Conservation (phyloP, 2,113 vertebrate genomes). For the Gallinago undulata region DNA sequence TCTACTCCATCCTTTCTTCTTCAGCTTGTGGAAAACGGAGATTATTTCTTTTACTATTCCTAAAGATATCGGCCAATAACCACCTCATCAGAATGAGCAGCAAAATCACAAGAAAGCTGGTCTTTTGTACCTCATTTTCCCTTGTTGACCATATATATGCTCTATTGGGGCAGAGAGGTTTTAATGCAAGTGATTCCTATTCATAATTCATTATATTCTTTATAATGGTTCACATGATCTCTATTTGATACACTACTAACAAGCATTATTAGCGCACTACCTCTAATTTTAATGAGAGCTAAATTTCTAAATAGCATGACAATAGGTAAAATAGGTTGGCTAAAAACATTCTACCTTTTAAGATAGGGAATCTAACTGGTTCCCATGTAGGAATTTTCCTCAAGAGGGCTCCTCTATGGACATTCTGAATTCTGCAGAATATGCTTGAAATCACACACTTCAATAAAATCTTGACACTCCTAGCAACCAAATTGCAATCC, state of each 20-base stretch:
- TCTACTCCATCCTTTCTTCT: neutral
- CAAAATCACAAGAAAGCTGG: neutral
- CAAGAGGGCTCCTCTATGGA: too few relatives aligned
- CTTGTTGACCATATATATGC: neutral
- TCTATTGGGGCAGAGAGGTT: neutral
- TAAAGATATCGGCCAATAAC: neutral
- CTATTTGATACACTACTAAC: neutral
- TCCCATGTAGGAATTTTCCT: neutral
- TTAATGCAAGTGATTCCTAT: neutral
- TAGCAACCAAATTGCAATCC: neutral
- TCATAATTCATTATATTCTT: neutral
- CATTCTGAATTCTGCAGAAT: neutral
- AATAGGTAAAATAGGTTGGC: neutral
- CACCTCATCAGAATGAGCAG: neutral
- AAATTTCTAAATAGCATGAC: neutral
- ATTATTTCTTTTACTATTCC: neutral
- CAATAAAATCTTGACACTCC: neutral
- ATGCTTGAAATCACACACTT: neutral
- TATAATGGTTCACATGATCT: neutral
- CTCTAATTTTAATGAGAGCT: neutral
- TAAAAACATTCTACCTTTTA: neutral
- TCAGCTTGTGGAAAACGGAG: neutral
- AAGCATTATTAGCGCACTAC: too few relatives aligned
- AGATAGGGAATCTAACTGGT: neutral
- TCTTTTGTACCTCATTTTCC: rapidly evolving